Evolutionary conservation across 2,888 invertebrate genomes (phyloP).

Genomic region (Leptopilina myrica): DNA sequence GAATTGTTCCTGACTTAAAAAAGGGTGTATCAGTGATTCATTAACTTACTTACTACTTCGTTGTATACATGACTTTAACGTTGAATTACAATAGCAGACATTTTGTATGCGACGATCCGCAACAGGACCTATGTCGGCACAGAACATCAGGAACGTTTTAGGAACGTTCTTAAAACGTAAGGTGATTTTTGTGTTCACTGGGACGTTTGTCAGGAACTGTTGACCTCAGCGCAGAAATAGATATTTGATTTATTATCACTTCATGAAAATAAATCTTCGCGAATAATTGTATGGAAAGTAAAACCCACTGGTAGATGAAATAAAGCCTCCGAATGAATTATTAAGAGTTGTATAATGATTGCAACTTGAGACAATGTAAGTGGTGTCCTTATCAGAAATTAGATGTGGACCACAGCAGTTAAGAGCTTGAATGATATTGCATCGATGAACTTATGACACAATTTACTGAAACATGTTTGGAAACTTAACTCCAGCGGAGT

Average conservation of each 20-base stretch:
- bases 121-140: too few species aligned
- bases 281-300: too few species aligned
- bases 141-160: too few species aligned
- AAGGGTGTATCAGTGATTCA: neutral
- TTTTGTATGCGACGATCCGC: neutral
- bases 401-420: neutral
- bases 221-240: neutral
- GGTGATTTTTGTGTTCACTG: too few species aligned
- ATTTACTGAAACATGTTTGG: neutral
- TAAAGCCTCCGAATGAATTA: too few species aligned
- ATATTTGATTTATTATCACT: neutral
- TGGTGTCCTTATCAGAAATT: neutral
- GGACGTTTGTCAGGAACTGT: neutral
- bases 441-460: neutral
- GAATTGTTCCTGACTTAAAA: too few species aligned
- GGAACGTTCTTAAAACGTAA: too few species aligned
- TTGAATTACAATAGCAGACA: neutral
- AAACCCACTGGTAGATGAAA: too few species aligned
- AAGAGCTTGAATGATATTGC: neutral
- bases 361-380: neutral
- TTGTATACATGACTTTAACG: neutral
- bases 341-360: too few species aligned
- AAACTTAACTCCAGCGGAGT: neutral
- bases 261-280: neutral
- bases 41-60: neutral